These are phyloP conservation scores for Camponotus fellah DNA, from an alignment of 2,888 invertebrate genomes.

Conservation along the genomic window DNA sequence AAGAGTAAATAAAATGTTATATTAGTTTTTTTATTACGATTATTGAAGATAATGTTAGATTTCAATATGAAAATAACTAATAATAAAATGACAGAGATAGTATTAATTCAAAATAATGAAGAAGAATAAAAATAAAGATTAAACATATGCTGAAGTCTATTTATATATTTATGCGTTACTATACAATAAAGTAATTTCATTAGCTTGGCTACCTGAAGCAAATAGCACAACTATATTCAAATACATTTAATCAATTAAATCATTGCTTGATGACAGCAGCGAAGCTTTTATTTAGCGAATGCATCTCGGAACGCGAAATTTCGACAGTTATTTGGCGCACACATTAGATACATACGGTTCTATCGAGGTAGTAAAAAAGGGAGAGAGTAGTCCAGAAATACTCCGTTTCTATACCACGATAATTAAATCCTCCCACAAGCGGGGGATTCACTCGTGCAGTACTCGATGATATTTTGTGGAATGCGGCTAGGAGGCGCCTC, in stretches of 20 bases:
- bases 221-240: constrained; percentile 69
- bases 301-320: constrained; percentile 70
- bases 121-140: constrained; percentile 17
- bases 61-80: constrained; percentile 1
- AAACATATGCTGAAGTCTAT: constrained; percentile 24
- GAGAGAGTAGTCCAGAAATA: background rate
- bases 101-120: constrained; percentile 15
- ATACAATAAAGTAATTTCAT: constrained; percentile 60
- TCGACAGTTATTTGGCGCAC: constrained; percentile 56
- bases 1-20: background rate
- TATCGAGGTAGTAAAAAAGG: constrained; percentile 21
- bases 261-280: constrained; percentile 69
- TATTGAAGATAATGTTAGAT: background rate
- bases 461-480: constrained; percentile 42
- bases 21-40: background rate
- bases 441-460: constrained; percentile 35
- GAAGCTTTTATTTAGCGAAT: constrained; percentile 29
- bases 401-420: constrained; percentile 58
- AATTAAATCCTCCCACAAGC: constrained; percentile 71
- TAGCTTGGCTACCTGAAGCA: constrained; percentile 61
- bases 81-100: constrained; percentile 4
- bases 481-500: constrained; percentile 33
- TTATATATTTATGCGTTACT: background rate
- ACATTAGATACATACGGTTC: constrained; percentile 3
- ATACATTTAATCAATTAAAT: constrained; percentile 78